Conservation (phyloP, 2,888 invertebrate species). For the Lasioglossum marginatum region DNA sequence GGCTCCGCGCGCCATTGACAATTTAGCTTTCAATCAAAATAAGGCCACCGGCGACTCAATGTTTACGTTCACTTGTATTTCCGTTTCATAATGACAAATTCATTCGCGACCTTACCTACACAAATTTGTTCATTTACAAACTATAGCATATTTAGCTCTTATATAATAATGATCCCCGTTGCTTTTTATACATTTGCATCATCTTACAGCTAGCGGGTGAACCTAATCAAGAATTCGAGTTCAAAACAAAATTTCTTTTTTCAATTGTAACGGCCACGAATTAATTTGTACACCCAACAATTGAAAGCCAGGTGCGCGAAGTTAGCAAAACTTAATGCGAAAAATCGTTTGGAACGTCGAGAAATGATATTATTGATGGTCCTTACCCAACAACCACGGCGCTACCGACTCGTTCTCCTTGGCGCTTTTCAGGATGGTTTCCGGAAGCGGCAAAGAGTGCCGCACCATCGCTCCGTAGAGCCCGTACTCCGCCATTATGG, state of each 20-base stretch:
- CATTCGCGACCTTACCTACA: neutral
- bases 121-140: neutral
- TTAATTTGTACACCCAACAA: neutral
- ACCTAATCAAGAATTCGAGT: neutral
- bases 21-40: neutral
- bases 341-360: neutral
- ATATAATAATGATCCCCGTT: neutral
- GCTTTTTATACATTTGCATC: neutral
- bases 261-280: neutral
- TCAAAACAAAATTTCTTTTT: neutral
- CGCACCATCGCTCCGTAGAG: slow-evolving; percentile 99
- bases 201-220: neutral
- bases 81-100: neutral
- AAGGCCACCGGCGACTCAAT: neutral
- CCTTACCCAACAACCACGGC: slow-evolving; percentile 99
- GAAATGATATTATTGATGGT: slow-evolving; percentile 18
- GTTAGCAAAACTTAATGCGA: slow-evolving; percentile 48
- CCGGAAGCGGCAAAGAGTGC: slow-evolving; percentile 98
- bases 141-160: neutral
- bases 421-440: slow-evolving; percentile 98
- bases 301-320: neutral
- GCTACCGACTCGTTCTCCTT: slow-evolving; percentile 99
- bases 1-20: slow-evolving; percentile 7
- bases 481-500: slow-evolving; percentile 99
- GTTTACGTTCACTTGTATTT: neutral